Conservation (phyloP, 1,140 invertebrate species). For the Frieseomelitta varia region DNA sequence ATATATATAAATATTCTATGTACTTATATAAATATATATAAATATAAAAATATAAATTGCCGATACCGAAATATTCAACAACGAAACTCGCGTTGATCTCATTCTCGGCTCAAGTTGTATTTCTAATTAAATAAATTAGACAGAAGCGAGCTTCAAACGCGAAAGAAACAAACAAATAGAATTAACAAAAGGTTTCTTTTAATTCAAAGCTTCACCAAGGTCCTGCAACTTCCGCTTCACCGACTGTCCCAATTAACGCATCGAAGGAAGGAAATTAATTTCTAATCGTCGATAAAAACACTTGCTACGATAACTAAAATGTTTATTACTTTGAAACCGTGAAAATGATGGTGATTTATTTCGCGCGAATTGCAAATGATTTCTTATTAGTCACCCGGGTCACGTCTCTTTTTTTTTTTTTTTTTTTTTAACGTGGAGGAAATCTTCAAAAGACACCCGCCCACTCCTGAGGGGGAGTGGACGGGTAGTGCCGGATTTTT, state of each 20-base stretch:
- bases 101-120: conserved; percentile 32
- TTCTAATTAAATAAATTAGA: background rate
- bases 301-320: conserved; percentile 54
- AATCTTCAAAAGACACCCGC: no score
- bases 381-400: background rate
- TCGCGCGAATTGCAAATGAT: background rate
- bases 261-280: conserved; percentile 24
- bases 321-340: conserved; percentile 46
- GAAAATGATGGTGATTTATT: background rate
- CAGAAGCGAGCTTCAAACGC: background rate
- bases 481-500: no score
- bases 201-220: background rate
- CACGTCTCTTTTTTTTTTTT: no score
- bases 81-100: conserved; percentile 57
- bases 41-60: conserved; percentile 50
- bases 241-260: conserved; percentile 28
- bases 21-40: conserved; percentile 42
- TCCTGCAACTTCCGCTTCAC: background rate
- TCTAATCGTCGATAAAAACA: conserved; percentile 34
- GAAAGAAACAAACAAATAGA: background rate
- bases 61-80: conserved; percentile 23
- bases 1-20: background rate
- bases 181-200: background rate
- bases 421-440: no score
- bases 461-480: no score